Base-by-base conservation (phyloP, 2,888 invertebrate species). In the Caradrina clavipalpis region DNA sequence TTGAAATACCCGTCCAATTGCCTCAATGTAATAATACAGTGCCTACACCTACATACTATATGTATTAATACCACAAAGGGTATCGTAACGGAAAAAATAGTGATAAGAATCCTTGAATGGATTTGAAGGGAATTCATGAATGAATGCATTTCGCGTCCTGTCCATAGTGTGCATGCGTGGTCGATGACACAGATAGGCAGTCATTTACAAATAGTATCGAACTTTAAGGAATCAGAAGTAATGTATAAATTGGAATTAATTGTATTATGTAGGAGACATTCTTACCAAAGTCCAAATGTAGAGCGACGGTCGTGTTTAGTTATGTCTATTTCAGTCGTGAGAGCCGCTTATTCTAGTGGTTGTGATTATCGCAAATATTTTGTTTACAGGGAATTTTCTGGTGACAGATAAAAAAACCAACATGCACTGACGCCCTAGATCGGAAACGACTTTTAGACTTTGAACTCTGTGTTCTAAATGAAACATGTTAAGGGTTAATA, bases 61-160 rank as follows among this genome's bases (percentile, higher is more conserved):
- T 26, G 35, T 76, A 80, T 81, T 72, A 69, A 64, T 56, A 70
- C 50, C 31, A 57, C 70, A 64, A 57, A 55, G 61, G 56, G 60
- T 69, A 70, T 70, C 69, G 65, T 59, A 76, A 78, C 81, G 78
- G 76, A 80, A 78, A 81, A 81, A 80, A 78, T 71, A 55, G 26
- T 56, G 83, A 83, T 83, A 83, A 81, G 61, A 65, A 76, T 68
- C 71, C 66, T 71, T 82, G 76, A 83, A 82, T 80, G 80, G 70
- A 72, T 75, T 80, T 72, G 49, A 76, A 66, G 74, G 70, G 65
- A 70, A 69, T 83, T 73, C 57, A 73, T 83, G 82, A 83, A 83
- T 83, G 82, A 82, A 76, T 74, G 65, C 57, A 65, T 67, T 75
- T 68, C 54, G 61, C 65, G 59, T 76, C 63, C 67, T 72, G 78